Evolutionary conservation across 2,113 vertebrate species (phyloP).

Genomic region (Myotis lucifugus): DNA sequence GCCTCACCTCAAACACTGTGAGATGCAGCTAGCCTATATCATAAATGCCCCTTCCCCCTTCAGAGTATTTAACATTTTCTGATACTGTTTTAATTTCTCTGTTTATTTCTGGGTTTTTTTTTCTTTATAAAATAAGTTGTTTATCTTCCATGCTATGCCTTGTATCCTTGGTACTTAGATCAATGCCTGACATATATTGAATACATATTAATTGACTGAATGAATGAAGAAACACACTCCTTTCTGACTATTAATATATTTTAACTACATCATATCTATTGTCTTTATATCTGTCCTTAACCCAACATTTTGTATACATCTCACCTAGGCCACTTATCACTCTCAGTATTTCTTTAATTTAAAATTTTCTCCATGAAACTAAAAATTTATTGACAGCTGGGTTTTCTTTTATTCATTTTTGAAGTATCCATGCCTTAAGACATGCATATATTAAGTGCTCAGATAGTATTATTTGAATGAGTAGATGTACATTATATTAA

Average conservation of each 20-base stretch:
- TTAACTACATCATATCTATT: neutral
- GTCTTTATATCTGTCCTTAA: neutral
- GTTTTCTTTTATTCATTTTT: conserved; percentile 4
- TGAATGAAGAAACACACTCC: neutral
- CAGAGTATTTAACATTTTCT: neutral
- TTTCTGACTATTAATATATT: neutral
- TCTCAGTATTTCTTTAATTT: neutral
- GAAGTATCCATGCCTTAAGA: neutral
- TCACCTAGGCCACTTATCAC: neutral
- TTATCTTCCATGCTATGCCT: neutral
- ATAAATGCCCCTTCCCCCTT: neutral
- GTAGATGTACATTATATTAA: neutral
- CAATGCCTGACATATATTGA: neutral
- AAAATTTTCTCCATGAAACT: neutral
- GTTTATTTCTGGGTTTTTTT: neutral
- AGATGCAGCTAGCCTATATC: neutral
- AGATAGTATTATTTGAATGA: conserved; percentile 43
- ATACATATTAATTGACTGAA: neutral
- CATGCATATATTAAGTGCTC: neutral
- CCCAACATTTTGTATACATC: neutral
- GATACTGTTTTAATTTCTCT: neutral
- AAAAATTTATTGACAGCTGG: neutral
- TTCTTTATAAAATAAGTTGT: conserved; percentile 3
- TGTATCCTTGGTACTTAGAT: neutral
- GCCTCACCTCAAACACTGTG: neutral